Conservation (phyloP, 2,113 vertebrate species). For the Colossoma macropomum region DNA sequence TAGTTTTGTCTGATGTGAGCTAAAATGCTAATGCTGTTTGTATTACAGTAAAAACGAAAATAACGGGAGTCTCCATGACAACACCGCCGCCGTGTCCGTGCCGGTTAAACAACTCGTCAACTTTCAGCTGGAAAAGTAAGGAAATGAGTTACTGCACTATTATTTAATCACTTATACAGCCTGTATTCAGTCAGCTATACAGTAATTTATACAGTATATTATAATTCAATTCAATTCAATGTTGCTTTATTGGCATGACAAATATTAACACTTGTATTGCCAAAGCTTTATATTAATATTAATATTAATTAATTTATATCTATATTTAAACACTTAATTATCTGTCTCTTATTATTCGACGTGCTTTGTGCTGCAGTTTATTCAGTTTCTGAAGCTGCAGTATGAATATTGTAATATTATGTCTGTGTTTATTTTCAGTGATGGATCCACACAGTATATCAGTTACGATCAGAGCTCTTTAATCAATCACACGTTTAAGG, state of each 20-base stretch:
- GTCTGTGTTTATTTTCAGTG: slow-evolving; percentile 42
- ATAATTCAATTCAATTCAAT: too few species aligned
- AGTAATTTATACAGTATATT: too few species aligned
- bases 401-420: not conserved
- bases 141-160: not conserved
- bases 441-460: slow-evolving; percentile 44
- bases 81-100: slow-evolving; percentile 29
- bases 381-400: not conserved
- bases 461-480: slow-evolving; percentile 25
- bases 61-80: slow-evolving; percentile 51
- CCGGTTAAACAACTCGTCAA: slow-evolving; percentile 44
- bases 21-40: not conserved
- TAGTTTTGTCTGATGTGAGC: not conserved
- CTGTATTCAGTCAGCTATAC: too few species aligned
- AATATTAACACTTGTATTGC: too few species aligned
- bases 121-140: slow-evolving; percentile 55
- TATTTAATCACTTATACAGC: too few species aligned
- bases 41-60: slow-evolving; percentile 50
- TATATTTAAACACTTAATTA: too few species aligned
- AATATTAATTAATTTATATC: too few species aligned
- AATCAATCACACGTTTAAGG: slow-evolving; percentile 52
- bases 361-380: too few species aligned
- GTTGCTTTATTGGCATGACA: too few species aligned
- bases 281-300: too few species aligned
- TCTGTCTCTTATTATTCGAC: too few species aligned